Conservation (phyloP, 2,888 invertebrate species). For the Erebia epiphron region DNA sequence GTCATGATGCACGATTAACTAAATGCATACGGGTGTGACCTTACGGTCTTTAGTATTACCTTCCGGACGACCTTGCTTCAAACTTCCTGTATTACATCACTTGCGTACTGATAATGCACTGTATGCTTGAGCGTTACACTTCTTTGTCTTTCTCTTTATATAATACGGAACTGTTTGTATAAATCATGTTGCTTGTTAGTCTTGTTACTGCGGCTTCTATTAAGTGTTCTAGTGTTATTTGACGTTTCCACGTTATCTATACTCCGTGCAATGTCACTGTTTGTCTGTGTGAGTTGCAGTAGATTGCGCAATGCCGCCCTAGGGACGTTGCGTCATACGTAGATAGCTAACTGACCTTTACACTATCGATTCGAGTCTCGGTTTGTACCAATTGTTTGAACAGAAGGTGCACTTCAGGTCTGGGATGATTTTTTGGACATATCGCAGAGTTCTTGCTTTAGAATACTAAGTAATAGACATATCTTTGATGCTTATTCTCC, state of each 20-base stretch:
- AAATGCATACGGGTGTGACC: conserved; percentile 64
- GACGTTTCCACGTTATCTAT: conserved; percentile 32
- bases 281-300: conserved; percentile 53
- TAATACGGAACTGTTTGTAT: conserved; percentile 33
- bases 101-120: conserved; percentile 62
- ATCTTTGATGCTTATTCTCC: neutral
- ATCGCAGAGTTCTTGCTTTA: neutral
- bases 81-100: conserved; percentile 79
- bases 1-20: conserved; percentile 59
- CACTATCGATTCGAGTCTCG: conserved; percentile 64
- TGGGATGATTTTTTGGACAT: neutral
- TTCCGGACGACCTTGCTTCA: conserved; percentile 74
- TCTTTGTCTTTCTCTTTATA: conserved; percentile 53
- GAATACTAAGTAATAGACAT: neutral
- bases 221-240: conserved; percentile 25
- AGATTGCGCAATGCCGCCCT: conserved; percentile 70
- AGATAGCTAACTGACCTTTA: conserved; percentile 73
- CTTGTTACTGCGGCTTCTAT: conserved; percentile 22
- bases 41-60: conserved; percentile 59
- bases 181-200: conserved; percentile 20
- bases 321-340: conserved; percentile 70
- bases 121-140: conserved; percentile 54
- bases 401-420: conserved; percentile 16
- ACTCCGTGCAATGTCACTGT: conserved; percentile 33
- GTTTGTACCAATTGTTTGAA: conserved; percentile 30